Evolutionary conservation across 2,888 invertebrate species (phyloP), one percentile per base, ranked within the genome.

Genomic region (Amphiduros pacificus): DNA sequence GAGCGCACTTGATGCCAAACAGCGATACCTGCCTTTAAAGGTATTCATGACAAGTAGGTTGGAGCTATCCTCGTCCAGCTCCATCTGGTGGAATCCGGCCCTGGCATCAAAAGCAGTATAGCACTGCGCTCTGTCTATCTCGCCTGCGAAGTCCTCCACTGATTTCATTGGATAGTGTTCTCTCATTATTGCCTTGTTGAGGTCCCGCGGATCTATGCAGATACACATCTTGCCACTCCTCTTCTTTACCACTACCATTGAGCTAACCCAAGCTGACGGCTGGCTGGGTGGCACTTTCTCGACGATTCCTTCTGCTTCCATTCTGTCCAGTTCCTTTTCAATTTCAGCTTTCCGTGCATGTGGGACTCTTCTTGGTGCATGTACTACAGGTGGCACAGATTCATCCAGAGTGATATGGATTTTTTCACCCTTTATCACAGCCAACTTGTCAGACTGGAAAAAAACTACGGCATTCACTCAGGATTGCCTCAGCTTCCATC

Each of bases 11-110:
- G n/a, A n/a, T n/a, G n/a, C n/a, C n/a, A n/a, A n/a, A n/a, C n/a
- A n/a, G n/a, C n/a, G n/a, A n/a, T n/a, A n/a, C n/a, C n/a, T n/a
- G n/a, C n/a, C n/a, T n/a, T n/a, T n/a, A n/a, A n/a, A n/a, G n/a
- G 68, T 69, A 27, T 59, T 55, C 48, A 70, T 70, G 3, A 69
- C 69, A n/a, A 68, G 70, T 20, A 71, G 57, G 32, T 48, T 53
- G 9, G 63, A 64, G 17, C 61, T 64, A 41, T 61, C 57, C 4
- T 71, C 62, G 48, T 71, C 66, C 1, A 72, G 53, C 27, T 58
- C 32, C 6, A 72, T 59, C 27, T 72, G 67, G 64, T 66, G 68
- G 32, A 63, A 71, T 14, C 68, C 68, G 40, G 63, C 55, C 28
- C 58, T 60, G 1, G 62, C 63, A 48, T 71, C 69, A 2, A 64